Evolutionary conservation across 2,797 vertebrate species (phyloP).

Genomic region (Tenualosa thibaudeaui): DNA sequence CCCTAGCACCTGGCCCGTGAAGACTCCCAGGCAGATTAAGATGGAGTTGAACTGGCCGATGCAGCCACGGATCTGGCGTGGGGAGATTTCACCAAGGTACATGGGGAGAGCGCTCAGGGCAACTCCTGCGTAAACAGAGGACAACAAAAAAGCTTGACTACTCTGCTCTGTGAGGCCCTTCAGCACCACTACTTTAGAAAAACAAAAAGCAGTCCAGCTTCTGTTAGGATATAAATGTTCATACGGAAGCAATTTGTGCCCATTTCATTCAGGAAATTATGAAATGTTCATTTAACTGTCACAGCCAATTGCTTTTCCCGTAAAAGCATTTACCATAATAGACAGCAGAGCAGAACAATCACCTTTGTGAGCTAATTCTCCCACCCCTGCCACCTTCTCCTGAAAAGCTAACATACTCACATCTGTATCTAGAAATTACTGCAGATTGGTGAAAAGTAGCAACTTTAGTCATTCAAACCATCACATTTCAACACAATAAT

Average conservation of each 20-base stretch:
- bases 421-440: no score
- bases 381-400: no score
- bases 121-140: background rate
- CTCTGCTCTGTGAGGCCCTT: background rate
- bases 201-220: background rate
- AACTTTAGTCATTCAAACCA: no score
- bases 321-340: background rate
- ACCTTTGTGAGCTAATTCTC: no score
- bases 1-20: slow-evolving; percentile 86
- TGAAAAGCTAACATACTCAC: no score
- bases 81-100: slow-evolving; percentile 95
- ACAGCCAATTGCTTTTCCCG: background rate
- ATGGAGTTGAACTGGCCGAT: slow-evolving; percentile 91
- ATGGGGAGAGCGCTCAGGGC: slow-evolving; percentile 89
- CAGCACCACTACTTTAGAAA: no score
- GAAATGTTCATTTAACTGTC: background rate
- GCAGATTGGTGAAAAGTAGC: no score
- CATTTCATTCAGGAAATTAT: background rate
- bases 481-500: no score
- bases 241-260: background rate
- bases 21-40: slow-evolving; percentile 92
- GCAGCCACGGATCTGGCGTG: slow-evolving; percentile 84
- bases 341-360: background rate
- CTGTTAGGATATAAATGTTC: background rate
- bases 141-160: background rate